Conservation (phyloP, 2,113 vertebrate genomes). For the Hypanus sabinus region DNA sequence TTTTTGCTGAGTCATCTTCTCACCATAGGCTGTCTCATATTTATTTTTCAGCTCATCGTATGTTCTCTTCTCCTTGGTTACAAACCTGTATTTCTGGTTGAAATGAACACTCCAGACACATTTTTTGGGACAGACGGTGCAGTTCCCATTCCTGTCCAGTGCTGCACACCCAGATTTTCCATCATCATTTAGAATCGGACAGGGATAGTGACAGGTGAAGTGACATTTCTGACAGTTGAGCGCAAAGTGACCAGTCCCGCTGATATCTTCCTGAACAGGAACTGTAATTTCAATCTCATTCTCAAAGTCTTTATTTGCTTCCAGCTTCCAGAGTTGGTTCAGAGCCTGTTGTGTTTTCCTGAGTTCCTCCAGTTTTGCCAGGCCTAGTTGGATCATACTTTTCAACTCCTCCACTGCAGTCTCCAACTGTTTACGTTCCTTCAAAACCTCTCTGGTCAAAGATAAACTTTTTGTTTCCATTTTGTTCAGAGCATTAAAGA, state of each 20-base stretch:
- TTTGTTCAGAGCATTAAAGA: conserved; percentile 32
- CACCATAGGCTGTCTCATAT: conserved; percentile 41
- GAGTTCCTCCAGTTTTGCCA: conserved; percentile 40
- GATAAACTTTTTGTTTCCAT: conserved; percentile 31
- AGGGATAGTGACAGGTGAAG: conserved; percentile 43
- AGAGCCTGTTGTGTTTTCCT: conserved; percentile 27
- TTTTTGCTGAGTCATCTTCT: conserved; percentile 40
- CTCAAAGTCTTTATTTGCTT: conserved; percentile 42
- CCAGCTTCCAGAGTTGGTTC: conserved; percentile 37
- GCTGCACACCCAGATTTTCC: rapidly evolving
- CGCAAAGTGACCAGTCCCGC: rapidly evolving
- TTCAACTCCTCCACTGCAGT: conserved; percentile 36
- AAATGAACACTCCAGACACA: conserved; percentile 43
- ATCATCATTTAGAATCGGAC: rapidly evolving
- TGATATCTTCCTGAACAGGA: background rate
- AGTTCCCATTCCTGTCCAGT: background rate
- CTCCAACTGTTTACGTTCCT: conserved; percentile 35
- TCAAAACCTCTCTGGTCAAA: conserved; percentile 40
- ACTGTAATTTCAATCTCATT: conserved; percentile 37
- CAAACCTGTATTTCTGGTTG: conserved; percentile 40
- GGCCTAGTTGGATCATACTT: conserved; percentile 31
- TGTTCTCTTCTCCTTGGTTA: conserved; percentile 37
- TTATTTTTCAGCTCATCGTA: conserved; percentile 42
- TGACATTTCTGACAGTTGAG: conserved; percentile 41
- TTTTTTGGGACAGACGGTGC: conserved; percentile 22